Evolutionary conservation across 2,888 invertebrate genomes (phyloP), one percentile per base, ranked within the genome.

Genomic region (Pammene fasciana): DNA sequence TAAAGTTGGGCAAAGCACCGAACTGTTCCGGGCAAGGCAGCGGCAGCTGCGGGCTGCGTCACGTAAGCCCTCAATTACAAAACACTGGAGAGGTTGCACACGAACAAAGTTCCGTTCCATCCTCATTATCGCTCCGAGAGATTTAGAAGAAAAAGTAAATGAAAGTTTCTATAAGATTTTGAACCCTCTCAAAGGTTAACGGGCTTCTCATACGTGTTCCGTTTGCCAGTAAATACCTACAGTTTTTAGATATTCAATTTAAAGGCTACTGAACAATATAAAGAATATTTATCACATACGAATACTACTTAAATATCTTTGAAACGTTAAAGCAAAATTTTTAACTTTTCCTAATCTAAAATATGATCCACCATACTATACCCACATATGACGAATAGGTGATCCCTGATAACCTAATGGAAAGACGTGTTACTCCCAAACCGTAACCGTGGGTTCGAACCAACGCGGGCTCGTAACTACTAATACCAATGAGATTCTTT

Each of bases 51-150:
- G 86, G 83, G 83, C 80, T 81, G 87, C 88, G 89, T 88, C 91
- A 91, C 91, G 90, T 91, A 91, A 91, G 89, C 87, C 89, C 87
- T 88, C 92, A 92, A 91, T 92, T 91, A 92, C 90, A 87, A 88
- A 90, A 89, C 87, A 89, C 83, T 86, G 85, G 84, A 89, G 86
- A 84, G 86, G 86, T 87, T 84, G 86, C 84, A 83, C 82, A 81
- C 80, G 82, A 86, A 86, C 86, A 88, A 91, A 90, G 86, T 90
- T 90, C 84, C 83, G 83, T 89, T 88, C 85, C 80, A 85, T 87
- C 83, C 81, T 85, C 82, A 87, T 90, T 87, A 89, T 86, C 83
- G 76, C 83, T 80, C 79, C 77, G 76, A 73, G 81, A 76, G 75
- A 78, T 82, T 83, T 73, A 75, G 75, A 72, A 75, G 72, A 71